Base-by-base conservation (phyloP, 1,140 invertebrate genomes). In the Saccostrea glomerata region DNA sequence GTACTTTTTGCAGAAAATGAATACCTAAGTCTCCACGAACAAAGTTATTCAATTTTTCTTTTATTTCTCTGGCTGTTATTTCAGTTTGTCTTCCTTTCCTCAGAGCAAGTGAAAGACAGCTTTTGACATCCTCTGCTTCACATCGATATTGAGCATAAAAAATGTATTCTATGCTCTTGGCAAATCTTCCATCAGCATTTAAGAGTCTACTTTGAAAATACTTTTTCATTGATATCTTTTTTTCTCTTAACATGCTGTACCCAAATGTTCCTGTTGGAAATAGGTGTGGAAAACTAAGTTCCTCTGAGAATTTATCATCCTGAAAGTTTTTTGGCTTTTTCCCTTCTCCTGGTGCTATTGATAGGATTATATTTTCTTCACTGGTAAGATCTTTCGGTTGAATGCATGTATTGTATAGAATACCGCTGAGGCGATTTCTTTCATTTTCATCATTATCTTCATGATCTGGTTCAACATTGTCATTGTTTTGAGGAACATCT, bases 171-270 rank as follows among this genome's bases (percentile, higher is more conserved):
- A 87, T 86, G 56, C 66, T 82, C 23, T 36, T 40, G n/a, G 30
- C 20, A 85, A 87, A 87, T 40, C n/a, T 73, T 23, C 88, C 88
- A 66, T 63, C 58, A 55, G 54, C 56, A 66, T 89, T 87, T 9
- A 87, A 85, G 6, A 89, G 66, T 36, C 88, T 55, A 17, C 82
- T 82, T 73, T 89, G 87, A 82, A 89, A 87, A 36, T 89, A 89
- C 85, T 84, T 89, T 55, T 87, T 87, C 56, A 58, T 86, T n/a
- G 82, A 87, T 13, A 89, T 63, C 25, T 55, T 70, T 12, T 40
- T 77, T 3, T 73, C 60, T 84, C 63, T 66, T 2, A 56, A 56
- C 23, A 55, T 60, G 73, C 85, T 82, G 87, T 87, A 89, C 17
- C 88, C 88, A 83, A 55, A 85, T 63, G 63, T 58, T 23, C 86